Evolutionary conservation across 2,113 vertebrate genomes (phyloP).

Genomic region (Crotalus horridus): DNA sequence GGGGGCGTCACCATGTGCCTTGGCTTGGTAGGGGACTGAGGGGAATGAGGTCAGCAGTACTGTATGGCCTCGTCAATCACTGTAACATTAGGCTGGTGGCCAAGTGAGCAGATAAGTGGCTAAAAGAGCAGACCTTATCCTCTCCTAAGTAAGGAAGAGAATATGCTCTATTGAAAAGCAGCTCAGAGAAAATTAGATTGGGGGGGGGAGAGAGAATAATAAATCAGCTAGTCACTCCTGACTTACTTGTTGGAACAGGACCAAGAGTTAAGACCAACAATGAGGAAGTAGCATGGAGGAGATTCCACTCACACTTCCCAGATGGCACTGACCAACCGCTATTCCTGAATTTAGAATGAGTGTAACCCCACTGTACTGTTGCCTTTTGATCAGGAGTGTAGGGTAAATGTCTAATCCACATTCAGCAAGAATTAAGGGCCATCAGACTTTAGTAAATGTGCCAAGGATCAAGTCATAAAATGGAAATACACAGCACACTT

Average conservation of each 20-base stretch:
- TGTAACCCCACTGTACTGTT: not conserved
- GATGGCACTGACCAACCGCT: not conserved
- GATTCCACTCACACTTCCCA: not conserved
- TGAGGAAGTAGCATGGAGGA: not conserved
- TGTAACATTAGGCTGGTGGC: slow-evolving; percentile 1
- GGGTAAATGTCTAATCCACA: not conserved
- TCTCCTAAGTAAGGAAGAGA: not conserved
- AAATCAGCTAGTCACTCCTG: not conserved
- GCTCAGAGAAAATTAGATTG: not conserved
- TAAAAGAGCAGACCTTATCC: slow-evolving; percentile 9
- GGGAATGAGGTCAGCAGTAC: slow-evolving; percentile 12
- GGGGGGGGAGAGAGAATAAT: not conserved
- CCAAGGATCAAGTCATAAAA: not conserved
- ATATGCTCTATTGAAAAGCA: accelerated
- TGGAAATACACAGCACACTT: not conserved
- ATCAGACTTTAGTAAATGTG: not conserved
- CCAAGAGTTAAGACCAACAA: not conserved
- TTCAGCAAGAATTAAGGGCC: not conserved
- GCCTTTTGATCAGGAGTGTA: not conserved
- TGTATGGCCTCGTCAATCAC: slow-evolving; percentile 12
- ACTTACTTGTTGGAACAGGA: not conserved
- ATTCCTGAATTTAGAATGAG: not conserved
- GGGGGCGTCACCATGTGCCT: not conserved
- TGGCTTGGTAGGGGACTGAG: not conserved
- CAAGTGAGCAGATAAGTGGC: slow-evolving; percentile 20